A percentile compares a stretch with the other conserved stretches of the same genome.
Evolutionary conservation across 2,113 vertebrate genomes (phyloP).

Genomic region (Pandion haliaetus): DNA sequence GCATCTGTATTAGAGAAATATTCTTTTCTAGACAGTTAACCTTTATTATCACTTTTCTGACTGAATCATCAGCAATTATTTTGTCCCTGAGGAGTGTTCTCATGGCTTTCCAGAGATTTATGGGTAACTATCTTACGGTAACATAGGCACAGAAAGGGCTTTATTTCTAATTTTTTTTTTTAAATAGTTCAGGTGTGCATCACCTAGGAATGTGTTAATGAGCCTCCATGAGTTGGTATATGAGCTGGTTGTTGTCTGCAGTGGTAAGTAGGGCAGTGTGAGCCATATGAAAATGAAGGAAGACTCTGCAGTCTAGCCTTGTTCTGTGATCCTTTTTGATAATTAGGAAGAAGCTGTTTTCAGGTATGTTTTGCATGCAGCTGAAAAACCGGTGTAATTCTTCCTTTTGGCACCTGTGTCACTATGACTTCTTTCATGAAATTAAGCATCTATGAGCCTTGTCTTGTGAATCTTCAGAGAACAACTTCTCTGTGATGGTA

Average conservation of each 20-base stretch:
- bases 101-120: slow-evolving; percentile 1
- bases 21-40: slow-evolving; percentile 34
- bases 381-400: not conserved
- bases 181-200: not conserved
- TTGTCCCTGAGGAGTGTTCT: slow-evolving; percentile 10
- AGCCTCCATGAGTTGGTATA: not conserved
- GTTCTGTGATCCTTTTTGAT: not conserved
- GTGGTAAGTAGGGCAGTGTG: not conserved
- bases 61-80: slow-evolving; percentile 45
- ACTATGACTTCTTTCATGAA: not conserved
- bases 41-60: slow-evolving; percentile 20
- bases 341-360: not conserved
- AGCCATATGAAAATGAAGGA: not conserved
- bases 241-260: not conserved
- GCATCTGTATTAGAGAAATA: not conserved
- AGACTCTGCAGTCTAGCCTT: not conserved
- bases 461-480: not conserved
- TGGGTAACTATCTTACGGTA: not conserved
- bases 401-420: not conserved
- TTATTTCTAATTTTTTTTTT: not conserved
- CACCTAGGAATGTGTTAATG: not conserved
- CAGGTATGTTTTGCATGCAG: not conserved
- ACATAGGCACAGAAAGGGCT: not conserved
- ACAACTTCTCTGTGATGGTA: not conserved
- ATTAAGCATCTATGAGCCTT: not conserved